Evolutionary conservation across 2,888 invertebrate genomes (phyloP).

Genomic region (Aphidoletes aphidimyza): DNA sequence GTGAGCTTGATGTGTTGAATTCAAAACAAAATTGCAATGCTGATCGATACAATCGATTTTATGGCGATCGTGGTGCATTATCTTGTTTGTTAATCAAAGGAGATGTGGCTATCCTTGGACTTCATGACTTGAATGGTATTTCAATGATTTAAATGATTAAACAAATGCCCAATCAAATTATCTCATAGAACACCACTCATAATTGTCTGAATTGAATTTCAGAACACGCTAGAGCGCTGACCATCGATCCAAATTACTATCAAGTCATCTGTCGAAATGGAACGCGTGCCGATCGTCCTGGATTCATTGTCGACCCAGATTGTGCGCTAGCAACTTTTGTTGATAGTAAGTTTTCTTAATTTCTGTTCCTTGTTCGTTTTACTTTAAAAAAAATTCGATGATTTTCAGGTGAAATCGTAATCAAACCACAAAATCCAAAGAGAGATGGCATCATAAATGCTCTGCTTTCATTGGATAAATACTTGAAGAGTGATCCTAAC

Average conservation of each 20-base stretch:
- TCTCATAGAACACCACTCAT: no score
- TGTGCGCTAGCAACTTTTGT: slow-evolving; percentile 72
- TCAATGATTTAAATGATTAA: no score
- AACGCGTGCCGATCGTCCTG: slow-evolving; percentile 67
- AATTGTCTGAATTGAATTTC: slow-evolving; percentile 56
- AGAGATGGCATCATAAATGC: slow-evolving; percentile 60
- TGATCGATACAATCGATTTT: slow-evolving; percentile 69
- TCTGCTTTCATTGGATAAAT: slow-evolving; percentile 58
- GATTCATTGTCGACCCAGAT: slow-evolving; percentile 68
- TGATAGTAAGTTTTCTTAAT: slow-evolving; percentile 63
- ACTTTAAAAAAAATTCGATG: slow-evolving; percentile 58
- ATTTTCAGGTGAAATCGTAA: slow-evolving; percentile 68
- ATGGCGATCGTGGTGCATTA: slow-evolving; percentile 72
- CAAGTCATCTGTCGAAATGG: slow-evolving; percentile 73
- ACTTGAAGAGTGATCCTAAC: slow-evolving; percentile 62
- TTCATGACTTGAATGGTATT: slow-evolving; percentile 67
- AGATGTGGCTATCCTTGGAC: slow-evolving; percentile 73
- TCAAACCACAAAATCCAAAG: slow-evolving; percentile 64
- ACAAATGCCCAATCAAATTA: no score
- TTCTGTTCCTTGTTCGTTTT: neutral
- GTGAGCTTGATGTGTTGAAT: neutral
- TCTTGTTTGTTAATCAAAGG: slow-evolving; percentile 69
- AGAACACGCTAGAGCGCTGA: slow-evolving; percentile 64
- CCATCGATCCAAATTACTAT: slow-evolving; percentile 65
- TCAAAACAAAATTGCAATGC: slow-evolving; percentile 68